Conservation (phyloP, 1,140 invertebrate genomes). For the Halotydeus destructor region DNA sequence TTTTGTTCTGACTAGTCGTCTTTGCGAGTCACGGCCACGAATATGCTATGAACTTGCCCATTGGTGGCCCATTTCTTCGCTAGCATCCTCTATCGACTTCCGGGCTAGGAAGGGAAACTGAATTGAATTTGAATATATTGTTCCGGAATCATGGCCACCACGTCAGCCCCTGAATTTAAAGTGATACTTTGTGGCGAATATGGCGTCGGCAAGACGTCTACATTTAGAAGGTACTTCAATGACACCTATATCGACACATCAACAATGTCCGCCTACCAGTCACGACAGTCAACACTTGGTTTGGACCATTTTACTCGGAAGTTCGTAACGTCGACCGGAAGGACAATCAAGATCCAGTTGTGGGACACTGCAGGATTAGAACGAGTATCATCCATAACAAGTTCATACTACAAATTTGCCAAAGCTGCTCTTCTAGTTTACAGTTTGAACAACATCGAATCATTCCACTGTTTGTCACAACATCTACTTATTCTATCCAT, state of each 20-base stretch:
- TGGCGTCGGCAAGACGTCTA: slow-evolving; percentile 78
- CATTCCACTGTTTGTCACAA: slow-evolving; percentile 73
- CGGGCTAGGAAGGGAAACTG: too few relatives aligned
- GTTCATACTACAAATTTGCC: slow-evolving; percentile 79
- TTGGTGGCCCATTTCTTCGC: too few relatives aligned
- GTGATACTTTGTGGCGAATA: slow-evolving; percentile 86
- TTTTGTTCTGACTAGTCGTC: too few relatives aligned
- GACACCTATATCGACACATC: slow-evolving; percentile 53
- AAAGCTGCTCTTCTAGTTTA: slow-evolving; percentile 70
- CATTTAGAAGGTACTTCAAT: slow-evolving; percentile 71
- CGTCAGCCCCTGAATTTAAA: slow-evolving; percentile 53
- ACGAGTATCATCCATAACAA: slow-evolving; percentile 73
- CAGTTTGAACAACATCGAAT: slow-evolving; percentile 65
- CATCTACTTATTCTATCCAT: slow-evolving; percentile 71
- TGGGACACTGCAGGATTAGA: slow-evolving; percentile 90
- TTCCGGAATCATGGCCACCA: slow-evolving; percentile 11
- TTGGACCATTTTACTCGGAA: slow-evolving; percentile 48
- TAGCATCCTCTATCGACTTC: too few relatives aligned
- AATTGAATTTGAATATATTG: too few relatives aligned
- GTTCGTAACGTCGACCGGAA: slow-evolving; percentile 8
- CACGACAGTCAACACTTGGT: slow-evolving; percentile 62
- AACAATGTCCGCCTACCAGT: slow-evolving; percentile 24
- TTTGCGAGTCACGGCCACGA: too few relatives aligned
- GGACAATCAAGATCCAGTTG: slow-evolving; percentile 36
- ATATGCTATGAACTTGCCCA: too few relatives aligned